Evolutionary conservation across 2,888 invertebrate genomes (phyloP), one percentile per base, ranked within the genome.

Genomic region (Drosophila mimica): DNA sequence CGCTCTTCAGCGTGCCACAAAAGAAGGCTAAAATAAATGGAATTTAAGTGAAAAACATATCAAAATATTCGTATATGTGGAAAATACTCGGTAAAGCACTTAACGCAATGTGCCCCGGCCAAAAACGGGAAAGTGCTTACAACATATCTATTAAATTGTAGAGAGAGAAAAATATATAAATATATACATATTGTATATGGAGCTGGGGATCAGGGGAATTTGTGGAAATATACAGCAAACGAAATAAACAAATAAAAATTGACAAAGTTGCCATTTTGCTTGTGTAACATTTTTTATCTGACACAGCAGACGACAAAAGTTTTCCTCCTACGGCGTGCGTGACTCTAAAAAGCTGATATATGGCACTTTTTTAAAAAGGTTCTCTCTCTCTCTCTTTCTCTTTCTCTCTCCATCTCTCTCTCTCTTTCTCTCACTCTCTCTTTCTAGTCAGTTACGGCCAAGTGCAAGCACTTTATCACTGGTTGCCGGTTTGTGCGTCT

Each of bases 41-140:
- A 25, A 20, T 20, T 43, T 11, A 43, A 43, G 43, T 43, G 31
- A 20, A 40, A 40, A 9, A 25, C n/a, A 59, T 30, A 58, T 52
- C 52, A 52, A 70, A 70, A 81, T 72, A 86, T 83, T 83, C 81
- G 79, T 83, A 79, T 81, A 73, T 68, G 70, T 73, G 84, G 72
- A 63, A 72, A 74, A 77, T 77, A 79, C 80, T 66, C 71, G 75
- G 69, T 67, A 76, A 79, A 79, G 76, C 79, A 75, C 72, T 79
- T 79, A 75, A 66, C 51, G 61, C 74, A 74, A 53, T 56, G 53
- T 63, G 52, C n/a, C 13, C 62, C 33, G 43, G 33, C 51, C 58
- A 30, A 38, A 56, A 54, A 17, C 49, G 70, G 61, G 20, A 74
- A 74, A 73, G 68, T 73, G 69, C 66, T 73, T 36, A 56, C 34